Base-by-base conservation (phyloP, 2,888 invertebrate species). In the Pseudeuparius sepicola region DNA sequence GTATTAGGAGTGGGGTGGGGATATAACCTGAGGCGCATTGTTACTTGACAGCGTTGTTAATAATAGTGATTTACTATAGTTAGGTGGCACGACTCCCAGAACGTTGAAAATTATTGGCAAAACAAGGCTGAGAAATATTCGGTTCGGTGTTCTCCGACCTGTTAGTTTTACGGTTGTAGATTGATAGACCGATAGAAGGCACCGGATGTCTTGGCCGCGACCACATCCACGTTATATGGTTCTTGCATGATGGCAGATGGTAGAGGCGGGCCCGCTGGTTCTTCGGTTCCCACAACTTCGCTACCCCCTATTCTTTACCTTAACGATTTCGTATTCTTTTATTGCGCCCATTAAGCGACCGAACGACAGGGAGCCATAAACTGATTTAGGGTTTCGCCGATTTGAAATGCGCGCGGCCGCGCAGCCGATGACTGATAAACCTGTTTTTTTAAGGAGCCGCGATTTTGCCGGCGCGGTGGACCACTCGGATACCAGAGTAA, bases 201-300 rank as follows among this genome's bases (percentile, higher is more conserved):
- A 25, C 26, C 26, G 26, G 26, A 25, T 25, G 26, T 25, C 26
- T 25, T 25, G 11, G 11, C n/a, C n/a, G n/a, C n/a, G n/a, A n/a
- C n/a, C n/a, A n/a, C n/a, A n/a, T n/a, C n/a, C n/a, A n/a, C n/a
- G n/a, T n/a, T n/a, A n/a, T n/a, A 12, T 14, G 25, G 25, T 34
- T 43, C 42, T 45, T 41, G 43, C 45, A 41, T 43, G 45, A 24
- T 23, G 23, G 35, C 44, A 45, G 39, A 42, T 45, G 44, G 41
- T 37, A 41, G 36, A 38, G 43, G 43, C n/a, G 40, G 43, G 41
- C 43, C 36, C 34, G 33, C 23, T 28, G 32, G 34, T 24, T 31
- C 26, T 33, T 18, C 35, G 23, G 41, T 45, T 45, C 45, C 45
- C 45, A 45, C 43, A 36, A 34, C 26, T 16, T 17, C 34, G 24